phyloP scores from a whole-genome alignment of 2,888 invertebrate species.

The Plusia festucae region DNA sequence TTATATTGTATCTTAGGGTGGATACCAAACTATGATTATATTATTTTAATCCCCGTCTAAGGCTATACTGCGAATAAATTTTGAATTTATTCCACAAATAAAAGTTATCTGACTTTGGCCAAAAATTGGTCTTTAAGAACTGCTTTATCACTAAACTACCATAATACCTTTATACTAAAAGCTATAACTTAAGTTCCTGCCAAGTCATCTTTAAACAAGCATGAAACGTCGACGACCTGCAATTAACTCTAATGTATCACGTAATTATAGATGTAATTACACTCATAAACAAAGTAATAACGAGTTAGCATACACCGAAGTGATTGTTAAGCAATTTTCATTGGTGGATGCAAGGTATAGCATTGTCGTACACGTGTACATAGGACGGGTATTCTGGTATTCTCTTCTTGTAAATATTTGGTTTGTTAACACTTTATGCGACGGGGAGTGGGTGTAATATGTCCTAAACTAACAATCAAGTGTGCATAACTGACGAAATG shows the following conservation, averaged over 20 bases:
- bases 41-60: too few species aligned
- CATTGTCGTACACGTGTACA: constrained; percentile 45
- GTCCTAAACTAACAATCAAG: constrained; percentile 67
- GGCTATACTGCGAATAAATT: too few species aligned
- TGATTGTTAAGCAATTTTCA: constrained; percentile 34
- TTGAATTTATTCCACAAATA: too few species aligned
- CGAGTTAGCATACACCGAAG: neutral
- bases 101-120: too few species aligned
- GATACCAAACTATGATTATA: too few species aligned
- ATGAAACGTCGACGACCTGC: neutral
- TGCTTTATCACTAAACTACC: too few species aligned
- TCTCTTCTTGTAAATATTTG: constrained; percentile 59
- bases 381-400: constrained; percentile 51
- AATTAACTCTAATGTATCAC: constrained; percentile 14
- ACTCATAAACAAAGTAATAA: neutral
- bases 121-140: too few species aligned
- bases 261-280: constrained; percentile 4
- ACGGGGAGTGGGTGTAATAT: constrained; percentile 57
- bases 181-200: neutral
- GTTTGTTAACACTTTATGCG: constrained; percentile 52
- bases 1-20: too few species aligned
- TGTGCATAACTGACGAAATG: constrained; percentile 56
- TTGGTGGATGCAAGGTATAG: constrained; percentile 25
- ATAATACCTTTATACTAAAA: too few species aligned
- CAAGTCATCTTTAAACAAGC: neutral